phyloP scores from a whole-genome alignment of 2,888 invertebrate species.

The Aromia moschata region DNA sequence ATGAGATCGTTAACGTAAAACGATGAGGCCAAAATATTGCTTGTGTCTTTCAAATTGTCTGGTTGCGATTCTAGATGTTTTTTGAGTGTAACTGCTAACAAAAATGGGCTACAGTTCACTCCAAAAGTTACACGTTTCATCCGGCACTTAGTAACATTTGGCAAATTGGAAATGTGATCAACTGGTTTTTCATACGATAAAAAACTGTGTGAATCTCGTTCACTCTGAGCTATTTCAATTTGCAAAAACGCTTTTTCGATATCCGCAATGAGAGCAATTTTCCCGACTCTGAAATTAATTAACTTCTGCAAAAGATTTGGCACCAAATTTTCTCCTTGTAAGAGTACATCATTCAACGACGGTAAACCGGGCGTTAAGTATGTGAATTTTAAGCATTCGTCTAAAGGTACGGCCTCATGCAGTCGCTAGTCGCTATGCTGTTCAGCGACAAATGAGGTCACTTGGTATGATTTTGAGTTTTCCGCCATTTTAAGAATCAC shows the following conservation, averaged over 20 bases:
- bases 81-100: neutral
- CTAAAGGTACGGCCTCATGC: too few species aligned
- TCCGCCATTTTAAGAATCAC: too few species aligned
- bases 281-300: too few species aligned
- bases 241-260: neutral
- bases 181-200: too few species aligned
- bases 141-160: neutral
- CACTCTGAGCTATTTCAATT: neutral
- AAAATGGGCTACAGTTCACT: neutral
- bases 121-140: neutral
- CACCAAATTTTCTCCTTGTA: neutral
- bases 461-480: too few species aligned
- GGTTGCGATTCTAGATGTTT: neutral
- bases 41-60: neutral
- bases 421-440: too few species aligned
- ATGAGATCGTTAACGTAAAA: neutral
- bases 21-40: neutral
- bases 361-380: neutral
- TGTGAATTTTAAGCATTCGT: too few species aligned
- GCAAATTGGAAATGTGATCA: neutral
- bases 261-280: too few species aligned
- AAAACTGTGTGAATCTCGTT: neutral
- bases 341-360: neutral
- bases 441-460: too few species aligned
- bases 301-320: too few species aligned